These are phyloP conservation scores for Dicyrtomina minuta DNA, from an alignment of 2,888 invertebrate genomes.

Conservation along the genomic window DNA sequence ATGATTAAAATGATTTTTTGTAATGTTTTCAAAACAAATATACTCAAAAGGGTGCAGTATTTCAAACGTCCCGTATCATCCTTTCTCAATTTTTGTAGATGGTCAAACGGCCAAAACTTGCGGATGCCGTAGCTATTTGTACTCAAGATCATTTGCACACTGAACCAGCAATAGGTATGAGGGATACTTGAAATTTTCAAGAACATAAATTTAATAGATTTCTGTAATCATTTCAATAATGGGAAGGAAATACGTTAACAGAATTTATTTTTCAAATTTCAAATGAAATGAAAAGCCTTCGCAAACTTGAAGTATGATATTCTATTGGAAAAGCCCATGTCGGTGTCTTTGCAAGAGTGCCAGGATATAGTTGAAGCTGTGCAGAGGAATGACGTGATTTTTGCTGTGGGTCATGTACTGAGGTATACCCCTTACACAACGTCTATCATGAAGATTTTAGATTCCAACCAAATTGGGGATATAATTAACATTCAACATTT, in stretches of 20 bases:
- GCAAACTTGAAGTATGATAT: conserved; percentile 59
- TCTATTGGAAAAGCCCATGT: conserved; percentile 60
- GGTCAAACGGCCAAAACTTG: conserved; percentile 39
- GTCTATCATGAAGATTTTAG: conserved; percentile 57
- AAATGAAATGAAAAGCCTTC: too few relatives aligned
- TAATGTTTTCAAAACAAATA: background rate
- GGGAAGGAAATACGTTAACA: background rate
- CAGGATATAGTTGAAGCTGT: conserved; percentile 56
- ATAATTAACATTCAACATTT: conserved; percentile 58
- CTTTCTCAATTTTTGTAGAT: background rate
- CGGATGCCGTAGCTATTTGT: conserved; percentile 51
- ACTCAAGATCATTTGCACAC: conserved; percentile 48
- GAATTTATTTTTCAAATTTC: too few relatives aligned
- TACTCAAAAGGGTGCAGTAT: too few relatives aligned
- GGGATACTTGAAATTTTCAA: conserved; percentile 30
- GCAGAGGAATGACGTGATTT: conserved; percentile 55
- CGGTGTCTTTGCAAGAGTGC: conserved; percentile 58
- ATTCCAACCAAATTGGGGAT: conserved; percentile 56
- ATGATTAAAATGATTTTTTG: background rate
- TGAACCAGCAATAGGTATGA: conserved; percentile 44
- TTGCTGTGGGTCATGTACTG: conserved; percentile 59
- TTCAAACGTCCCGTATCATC: too few relatives aligned
- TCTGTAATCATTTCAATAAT: background rate
- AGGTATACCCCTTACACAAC: conserved; percentile 57
- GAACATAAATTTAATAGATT: background rate